phyloP scores from a whole-genome alignment of 1,140 invertebrate genomes.

The Homalodisca vitripennis region DNA sequence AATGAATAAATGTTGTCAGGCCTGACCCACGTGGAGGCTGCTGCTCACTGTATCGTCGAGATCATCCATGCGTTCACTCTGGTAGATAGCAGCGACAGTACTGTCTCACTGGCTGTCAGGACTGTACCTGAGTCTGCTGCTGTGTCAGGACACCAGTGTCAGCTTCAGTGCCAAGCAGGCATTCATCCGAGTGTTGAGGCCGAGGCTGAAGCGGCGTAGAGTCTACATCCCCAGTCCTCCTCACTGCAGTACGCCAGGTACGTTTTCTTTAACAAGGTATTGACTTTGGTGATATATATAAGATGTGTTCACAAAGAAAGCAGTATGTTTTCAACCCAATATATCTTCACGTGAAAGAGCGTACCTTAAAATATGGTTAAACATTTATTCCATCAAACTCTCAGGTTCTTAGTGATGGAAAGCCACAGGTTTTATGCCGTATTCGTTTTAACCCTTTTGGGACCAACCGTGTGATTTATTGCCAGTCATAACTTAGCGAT shows the following conservation, averaged over 20 bases:
- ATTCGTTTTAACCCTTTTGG: too few species aligned
- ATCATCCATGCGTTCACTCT: slow-evolving; percentile 87
- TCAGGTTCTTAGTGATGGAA: too few species aligned
- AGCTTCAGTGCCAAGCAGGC: slow-evolving; percentile 92
- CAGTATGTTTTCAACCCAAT: too few species aligned
- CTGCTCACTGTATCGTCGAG: slow-evolving; percentile 85
- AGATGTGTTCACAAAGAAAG: too few species aligned
- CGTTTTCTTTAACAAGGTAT: too few species aligned
- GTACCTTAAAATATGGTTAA: too few species aligned
- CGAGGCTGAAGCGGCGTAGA: slow-evolving; percentile 67
- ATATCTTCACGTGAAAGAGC: too few species aligned
- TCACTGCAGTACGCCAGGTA: slow-evolving; percentile 65
- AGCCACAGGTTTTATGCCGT: too few species aligned
- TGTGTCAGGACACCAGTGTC: slow-evolving; percentile 75
- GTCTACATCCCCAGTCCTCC: slow-evolving; percentile 84
- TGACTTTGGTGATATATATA: too few species aligned
- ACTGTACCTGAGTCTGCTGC: slow-evolving; percentile 70
- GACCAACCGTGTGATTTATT: too few species aligned
- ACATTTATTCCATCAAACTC: too few species aligned
- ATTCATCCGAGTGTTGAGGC: slow-evolving; percentile 77
- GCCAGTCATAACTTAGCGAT: too few species aligned
- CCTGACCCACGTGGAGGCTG: slow-evolving; percentile 81
- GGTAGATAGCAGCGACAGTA: slow-evolving; percentile 60
- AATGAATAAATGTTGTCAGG: slow-evolving; percentile 44
- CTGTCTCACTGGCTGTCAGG: slow-evolving; percentile 60